Evolutionary conservation across 2,797 vertebrate genomes (phyloP).

Genomic region (Allobates femoralis): DNA sequence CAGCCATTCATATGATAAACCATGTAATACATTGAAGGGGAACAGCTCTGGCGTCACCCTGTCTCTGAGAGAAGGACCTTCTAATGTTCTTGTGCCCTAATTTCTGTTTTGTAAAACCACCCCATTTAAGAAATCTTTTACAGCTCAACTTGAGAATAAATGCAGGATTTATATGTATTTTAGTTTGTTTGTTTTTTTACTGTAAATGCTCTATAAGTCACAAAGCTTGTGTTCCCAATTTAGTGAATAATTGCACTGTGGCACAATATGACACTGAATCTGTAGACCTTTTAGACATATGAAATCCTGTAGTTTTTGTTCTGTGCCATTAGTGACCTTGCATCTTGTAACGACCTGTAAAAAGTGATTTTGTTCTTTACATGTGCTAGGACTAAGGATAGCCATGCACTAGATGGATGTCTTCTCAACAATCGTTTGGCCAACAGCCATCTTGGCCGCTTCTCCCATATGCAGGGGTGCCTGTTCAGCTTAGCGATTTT

Average conservation of each 20-base stretch:
- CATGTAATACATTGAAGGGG: background rate
- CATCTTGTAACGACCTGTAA: background rate
- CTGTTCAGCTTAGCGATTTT: too few relatives aligned
- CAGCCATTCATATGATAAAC: background rate
- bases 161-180: background rate
- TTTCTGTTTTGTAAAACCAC: background rate
- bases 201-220: conserved; percentile 67
- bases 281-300: background rate
- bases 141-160: background rate
- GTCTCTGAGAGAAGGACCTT: too few relatives aligned
- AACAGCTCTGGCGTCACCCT: background rate
- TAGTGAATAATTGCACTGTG: conserved; percentile 62
- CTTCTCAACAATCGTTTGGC: too few relatives aligned
- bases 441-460: too few relatives aligned
- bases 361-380: background rate
- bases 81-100: too few relatives aligned
- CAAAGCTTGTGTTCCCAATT: conserved; percentile 67
- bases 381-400: background rate
- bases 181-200: conserved; percentile 37
- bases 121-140: background rate
- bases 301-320: background rate
- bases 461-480: too few relatives aligned
- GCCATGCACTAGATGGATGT: too few relatives aligned
- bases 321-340: background rate
- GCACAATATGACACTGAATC: conserved; percentile 14